Percentiles rank a stretch among this genome's conserved stretches.
Evolutionary conservation across 1,140 invertebrate genomes (phyloP).

Genomic region (Nebria ingens): DNA sequence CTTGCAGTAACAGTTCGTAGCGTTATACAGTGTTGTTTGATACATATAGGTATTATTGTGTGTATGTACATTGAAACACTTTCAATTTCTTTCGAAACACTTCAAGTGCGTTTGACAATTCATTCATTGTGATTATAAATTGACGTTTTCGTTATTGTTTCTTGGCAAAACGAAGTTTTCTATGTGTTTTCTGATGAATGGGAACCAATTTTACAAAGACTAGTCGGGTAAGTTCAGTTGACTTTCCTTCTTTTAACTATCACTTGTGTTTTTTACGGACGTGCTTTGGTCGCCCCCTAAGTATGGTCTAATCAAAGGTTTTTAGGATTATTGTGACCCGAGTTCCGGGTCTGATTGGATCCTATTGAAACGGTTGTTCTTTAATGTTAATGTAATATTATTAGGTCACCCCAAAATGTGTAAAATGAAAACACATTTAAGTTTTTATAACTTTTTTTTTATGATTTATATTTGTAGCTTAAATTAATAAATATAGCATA

Average conservation of each 20-base stretch:
- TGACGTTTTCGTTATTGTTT: neutral
- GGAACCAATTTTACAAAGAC: slow-evolving; percentile 34
- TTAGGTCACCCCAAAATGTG: too few relatives aligned
- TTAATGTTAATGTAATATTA: too few relatives aligned
- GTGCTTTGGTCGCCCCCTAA: neutral
- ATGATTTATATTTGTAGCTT: too few relatives aligned
- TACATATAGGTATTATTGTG: too few relatives aligned
- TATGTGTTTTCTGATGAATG: slow-evolving; percentile 28
- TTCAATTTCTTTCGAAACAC: slow-evolving; percentile 3
- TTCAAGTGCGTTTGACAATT: neutral
- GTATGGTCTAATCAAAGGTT: neutral
- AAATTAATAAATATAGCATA: too few relatives aligned
- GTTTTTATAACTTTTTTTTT: too few relatives aligned
- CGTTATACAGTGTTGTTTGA: neutral
- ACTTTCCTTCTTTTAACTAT: too few relatives aligned
- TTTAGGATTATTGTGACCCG: neutral
- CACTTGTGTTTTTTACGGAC: neutral
- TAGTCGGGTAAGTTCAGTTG: slow-evolving; percentile 30
- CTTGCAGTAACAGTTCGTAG: slow-evolving; percentile 5
- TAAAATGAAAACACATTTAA: too few relatives aligned
- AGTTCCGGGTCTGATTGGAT: neutral
- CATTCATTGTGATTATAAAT: too few relatives aligned
- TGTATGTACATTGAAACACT: slow-evolving; percentile 3
- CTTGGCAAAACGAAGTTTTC: neutral
- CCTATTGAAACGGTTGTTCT: neutral